Base-by-base conservation (phyloP, 2,888 invertebrate species). In the Eupithecia insigniata region DNA sequence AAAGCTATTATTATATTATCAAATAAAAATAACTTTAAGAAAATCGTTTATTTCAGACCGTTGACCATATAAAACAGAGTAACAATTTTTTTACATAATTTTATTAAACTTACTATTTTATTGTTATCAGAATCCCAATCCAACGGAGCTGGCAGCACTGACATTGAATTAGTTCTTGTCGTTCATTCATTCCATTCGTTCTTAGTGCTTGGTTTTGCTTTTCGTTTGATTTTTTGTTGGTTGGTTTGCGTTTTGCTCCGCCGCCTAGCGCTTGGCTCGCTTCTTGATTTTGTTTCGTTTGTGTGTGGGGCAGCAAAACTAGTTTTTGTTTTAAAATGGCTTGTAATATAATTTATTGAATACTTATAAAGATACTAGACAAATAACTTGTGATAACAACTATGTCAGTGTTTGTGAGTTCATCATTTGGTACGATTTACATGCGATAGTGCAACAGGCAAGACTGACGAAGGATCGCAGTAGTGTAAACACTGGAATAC, bases 401-500 rank as follows among this genome's bases (percentile, higher is more conserved):
- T 82, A 90, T 89, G 89, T 80, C 83, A 76, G 83, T 87, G 85
- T 82, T 82, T 83, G 80, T 80, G 78, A 85, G 84, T 81, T 78
- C 80, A 72, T 78, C 80, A 64, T 74, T 84, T 79, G 70, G 82
- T 80, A 82, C 82, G 81, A 84, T 84, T 82, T 85, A 78, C 78
- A 84, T 84, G 81, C 82, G 84, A 78, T 87, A 89, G 91, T 93
- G 93, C 92, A 93, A 93, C 93, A 93, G 92, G 93, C 93, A 83
- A 77, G 84, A 86, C 84, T 82, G 82, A 81, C 82, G 75, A 84
- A 86, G 85, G 84, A 82, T 81, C 83, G 83, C 87, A 89, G 91
- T 90, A 92, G 88, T 89, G 91, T 91, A 92, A 92, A 92, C 90
- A 90, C 83, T 85, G 81, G 83, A 89, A 85, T 84, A 84, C 84